Percentiles rank a stretch among this genome's conserved stretches.
These are phyloP conservation scores for Tetragonisca angustula DNA, from an alignment of 2,888 invertebrate genomes.

Conservation along the genomic window DNA sequence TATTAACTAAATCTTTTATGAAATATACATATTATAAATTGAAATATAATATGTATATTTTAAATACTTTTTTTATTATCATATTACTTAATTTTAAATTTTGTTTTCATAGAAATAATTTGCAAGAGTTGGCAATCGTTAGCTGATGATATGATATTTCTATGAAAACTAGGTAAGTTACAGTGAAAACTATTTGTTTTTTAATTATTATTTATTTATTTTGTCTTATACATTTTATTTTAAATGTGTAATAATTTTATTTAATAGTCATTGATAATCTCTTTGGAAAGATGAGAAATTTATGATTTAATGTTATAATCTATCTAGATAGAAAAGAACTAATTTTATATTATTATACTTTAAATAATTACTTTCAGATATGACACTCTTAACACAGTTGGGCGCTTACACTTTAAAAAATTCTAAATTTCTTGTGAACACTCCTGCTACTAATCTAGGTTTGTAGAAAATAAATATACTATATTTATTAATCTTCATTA, in stretches of 20 bases:
- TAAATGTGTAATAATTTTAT: neutral
- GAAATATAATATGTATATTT: neutral
- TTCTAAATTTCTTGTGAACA: constrained; percentile 14
- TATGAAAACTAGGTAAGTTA: too few relatives aligned
- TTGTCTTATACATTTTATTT: neutral
- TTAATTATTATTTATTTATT: neutral
- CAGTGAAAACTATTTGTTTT: neutral
- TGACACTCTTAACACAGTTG: constrained; percentile 29
- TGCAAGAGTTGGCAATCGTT: constrained; percentile 10
- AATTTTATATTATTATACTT: neutral
- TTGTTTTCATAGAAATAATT: neutral
- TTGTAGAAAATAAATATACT: constrained; percentile 13
- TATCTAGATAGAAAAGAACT: neutral
- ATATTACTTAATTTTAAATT: neutral
- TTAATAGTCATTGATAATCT: neutral
- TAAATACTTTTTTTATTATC: neutral
- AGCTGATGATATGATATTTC: too few relatives aligned
- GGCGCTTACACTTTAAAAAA: constrained; percentile 21
- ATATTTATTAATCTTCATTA: neutral
- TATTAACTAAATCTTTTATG: neutral
- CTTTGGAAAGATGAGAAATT: neutral
- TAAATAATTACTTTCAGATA: constrained; percentile 33
- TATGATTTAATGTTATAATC: neutral
- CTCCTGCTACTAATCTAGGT: constrained; percentile 39
- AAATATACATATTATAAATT: neutral